A percentile compares a stretch with the other conserved stretches of the same genome.
Conservation (phyloP, 23 tunicate genomes). For the Trididemnum miniatum region DNA sequence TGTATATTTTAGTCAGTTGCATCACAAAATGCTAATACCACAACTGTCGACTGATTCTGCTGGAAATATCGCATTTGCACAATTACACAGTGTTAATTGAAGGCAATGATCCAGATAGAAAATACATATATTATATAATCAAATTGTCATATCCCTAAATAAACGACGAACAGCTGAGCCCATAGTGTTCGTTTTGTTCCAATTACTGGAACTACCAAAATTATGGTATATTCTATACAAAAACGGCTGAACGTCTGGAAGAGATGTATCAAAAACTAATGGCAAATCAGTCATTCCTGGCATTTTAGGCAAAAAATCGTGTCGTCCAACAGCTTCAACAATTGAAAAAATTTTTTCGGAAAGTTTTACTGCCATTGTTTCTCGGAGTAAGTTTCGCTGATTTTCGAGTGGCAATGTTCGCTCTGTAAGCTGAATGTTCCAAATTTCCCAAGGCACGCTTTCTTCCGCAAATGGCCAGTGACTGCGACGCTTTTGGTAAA, state of each 20-base stretch:
- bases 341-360: constrained; percentile 62
- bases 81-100: too few relatives aligned
- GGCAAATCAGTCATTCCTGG: constrained; percentile 62
- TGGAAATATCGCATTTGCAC: too few relatives aligned
- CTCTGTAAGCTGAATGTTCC: constrained; percentile 74
- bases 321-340: constrained; percentile 71
- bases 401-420: constrained; percentile 42
- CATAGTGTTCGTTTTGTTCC: constrained; percentile 34
- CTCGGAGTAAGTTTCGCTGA: constrained; percentile 40
- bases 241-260: constrained; percentile 77
- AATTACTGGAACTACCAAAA: constrained; percentile 34
- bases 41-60: too few relatives aligned
- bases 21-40: too few relatives aligned
- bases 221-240: constrained; percentile 64
- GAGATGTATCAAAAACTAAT: constrained; percentile 74
- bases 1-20: too few relatives aligned
- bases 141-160: constrained; percentile 39
- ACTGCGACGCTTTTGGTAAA: constrained; percentile 70
- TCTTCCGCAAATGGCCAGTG: constrained; percentile 71
- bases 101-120: too few relatives aligned
- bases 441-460: constrained; percentile 88
- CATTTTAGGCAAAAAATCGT: constrained; percentile 85
- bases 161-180: constrained; percentile 74
- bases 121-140: too few relatives aligned
- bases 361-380: constrained; percentile 42